Evolutionary conservation across 2,888 invertebrate genomes (phyloP), one percentile per base, ranked within the genome.

Genomic region (Lasioglossum malachurum): DNA sequence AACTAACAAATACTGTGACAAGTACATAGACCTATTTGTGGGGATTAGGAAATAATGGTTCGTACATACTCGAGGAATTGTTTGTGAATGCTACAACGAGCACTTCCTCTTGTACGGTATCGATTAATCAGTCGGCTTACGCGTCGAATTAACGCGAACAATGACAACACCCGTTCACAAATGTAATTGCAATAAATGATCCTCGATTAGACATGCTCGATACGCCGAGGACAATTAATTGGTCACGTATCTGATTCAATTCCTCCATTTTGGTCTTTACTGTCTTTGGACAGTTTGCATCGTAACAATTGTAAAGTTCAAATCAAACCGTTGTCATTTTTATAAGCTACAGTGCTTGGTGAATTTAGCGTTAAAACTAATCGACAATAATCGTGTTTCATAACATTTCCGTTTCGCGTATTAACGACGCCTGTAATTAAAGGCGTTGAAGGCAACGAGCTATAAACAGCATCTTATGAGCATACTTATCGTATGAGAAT

Each of bases 71-170:
- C 27, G 19, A 46, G 49, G 60, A 71, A 82, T 82, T 78, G 75
- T 76, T 72, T 75, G 46, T 41, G 44, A 41, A 44, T 38, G 67
- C 23, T 60, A 3, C 23, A 14, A n/a, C 35, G 49, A 31, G 41
- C 53, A 38, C 23, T 71, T 78, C 78, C 75, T 41, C 27, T 60
- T 72, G 64, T 23, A 38, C 71, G 31, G 75, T 71, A 78, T 31
- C 57, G 86, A 80, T 83, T 80, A 74, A 84, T 82, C 78, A 57
- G 57, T 23, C 44, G 75, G 46, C 31, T 75, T 77, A 75, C 76
- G 71, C 77, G 75, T 80, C 27, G 80, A 79, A 86, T 83, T 80
- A 80, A 80, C 79, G 49, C 49, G 79, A 77, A 86, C 83, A 83
- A 67, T 12, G 23, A 10, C 72, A 74, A 83, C 71, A 77, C 69